Percentiles rank a stretch among this genome's conserved stretches.
These are phyloP conservation scores for Apteryx owenii DNA, from an alignment of 2,113 vertebrate genomes.

Conservation along the genomic window DNA sequence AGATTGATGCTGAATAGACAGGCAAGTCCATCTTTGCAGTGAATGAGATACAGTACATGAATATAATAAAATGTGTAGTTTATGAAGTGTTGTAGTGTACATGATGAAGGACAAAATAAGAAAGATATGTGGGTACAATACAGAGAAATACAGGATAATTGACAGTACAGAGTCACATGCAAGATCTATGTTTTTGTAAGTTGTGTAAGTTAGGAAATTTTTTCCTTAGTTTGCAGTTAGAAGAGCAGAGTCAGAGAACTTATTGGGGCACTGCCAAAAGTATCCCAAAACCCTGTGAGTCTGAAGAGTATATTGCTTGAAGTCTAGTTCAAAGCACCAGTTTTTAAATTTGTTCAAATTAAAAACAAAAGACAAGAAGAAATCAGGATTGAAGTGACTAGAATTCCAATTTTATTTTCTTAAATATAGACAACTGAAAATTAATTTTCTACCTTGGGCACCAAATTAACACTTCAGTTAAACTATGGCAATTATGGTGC, in stretches of 20 bases:
- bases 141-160: not conserved
- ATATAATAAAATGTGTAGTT: not conserved
- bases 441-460: not conserved
- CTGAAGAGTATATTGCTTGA: not conserved
- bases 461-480: not conserved
- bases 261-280: not conserved
- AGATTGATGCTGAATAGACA: not conserved
- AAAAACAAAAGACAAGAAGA: not conserved
- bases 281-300: not conserved
- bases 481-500: not conserved
- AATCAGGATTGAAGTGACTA: not conserved
- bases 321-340: not conserved
- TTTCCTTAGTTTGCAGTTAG: not conserved
- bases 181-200: not conserved
- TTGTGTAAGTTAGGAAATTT: not conserved
- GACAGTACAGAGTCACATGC: not conserved
- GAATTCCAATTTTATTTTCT: not conserved
- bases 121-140: not conserved
- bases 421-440: not conserved
- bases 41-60: not conserved
- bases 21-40: not conserved
- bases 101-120: not conserved
- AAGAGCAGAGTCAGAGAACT: not conserved
- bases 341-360: not conserved
- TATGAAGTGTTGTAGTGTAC: not conserved